phyloP scores from a whole-genome alignment of 1,140 invertebrate genomes.

The Cherax quadricarinatus region DNA sequence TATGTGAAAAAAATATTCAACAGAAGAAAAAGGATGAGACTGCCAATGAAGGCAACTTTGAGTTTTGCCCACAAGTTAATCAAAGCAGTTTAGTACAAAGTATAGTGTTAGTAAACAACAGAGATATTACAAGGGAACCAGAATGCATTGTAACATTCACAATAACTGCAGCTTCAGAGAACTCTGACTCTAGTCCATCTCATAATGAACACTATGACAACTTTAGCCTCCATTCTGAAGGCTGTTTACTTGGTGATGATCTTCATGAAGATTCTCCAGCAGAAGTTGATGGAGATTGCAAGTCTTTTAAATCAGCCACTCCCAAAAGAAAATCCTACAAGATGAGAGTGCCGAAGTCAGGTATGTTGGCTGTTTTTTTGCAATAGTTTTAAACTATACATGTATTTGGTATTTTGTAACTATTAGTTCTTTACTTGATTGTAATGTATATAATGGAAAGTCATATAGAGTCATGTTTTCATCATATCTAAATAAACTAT shows the following conservation, averaged over 20 bases:
- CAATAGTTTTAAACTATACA: too few species aligned
- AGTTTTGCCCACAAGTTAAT: background rate
- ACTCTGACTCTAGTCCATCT: background rate
- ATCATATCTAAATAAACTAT: background rate
- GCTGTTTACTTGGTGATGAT: background rate
- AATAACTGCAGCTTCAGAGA: conserved; percentile 25
- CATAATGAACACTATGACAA: background rate
- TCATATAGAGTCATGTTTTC: background rate
- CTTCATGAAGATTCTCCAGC: conserved; percentile 1
- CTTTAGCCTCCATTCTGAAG: background rate
- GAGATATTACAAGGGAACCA: background rate
- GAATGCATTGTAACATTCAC: conserved; percentile 40
- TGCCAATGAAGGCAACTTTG: background rate
- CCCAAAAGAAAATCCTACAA: conserved; percentile 12
- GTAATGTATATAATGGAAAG: background rate
- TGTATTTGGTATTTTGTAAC: too few species aligned
- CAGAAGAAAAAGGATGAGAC: background rate
- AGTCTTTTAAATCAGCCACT: background rate
- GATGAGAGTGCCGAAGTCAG: conserved; percentile 17
- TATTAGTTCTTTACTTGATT: background rate
- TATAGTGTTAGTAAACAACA: conserved; percentile 22
- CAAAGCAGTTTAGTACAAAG: background rate
- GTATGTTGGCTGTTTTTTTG: background rate
- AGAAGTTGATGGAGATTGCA: background rate
- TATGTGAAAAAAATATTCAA: background rate